phyloP scores from a whole-genome alignment of 2,888 invertebrate genomes.

The Sussaba pulchella region DNA sequence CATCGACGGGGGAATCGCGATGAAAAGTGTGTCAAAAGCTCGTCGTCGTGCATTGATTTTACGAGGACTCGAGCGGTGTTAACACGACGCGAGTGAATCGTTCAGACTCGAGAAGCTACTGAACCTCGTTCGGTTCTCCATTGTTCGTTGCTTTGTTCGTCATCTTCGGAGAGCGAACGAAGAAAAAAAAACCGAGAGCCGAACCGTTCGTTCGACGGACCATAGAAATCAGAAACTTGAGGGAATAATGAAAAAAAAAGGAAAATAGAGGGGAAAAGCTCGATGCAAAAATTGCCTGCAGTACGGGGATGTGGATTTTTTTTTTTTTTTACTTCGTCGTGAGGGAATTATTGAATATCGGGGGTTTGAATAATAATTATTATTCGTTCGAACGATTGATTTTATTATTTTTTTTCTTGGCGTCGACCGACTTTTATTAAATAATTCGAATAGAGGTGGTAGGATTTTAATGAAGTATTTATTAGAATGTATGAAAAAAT shows the following conservation, averaged over 20 bases:
- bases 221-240: conserved; percentile 3
- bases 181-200: neutral
- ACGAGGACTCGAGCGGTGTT: conserved; percentile 20
- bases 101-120: conserved; percentile 37
- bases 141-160: conserved; percentile 57
- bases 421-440: too few relatives aligned
- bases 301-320: neutral
- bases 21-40: conserved; percentile 41
- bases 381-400: too few relatives aligned
- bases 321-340: neutral
- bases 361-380: too few relatives aligned
- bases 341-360: too few relatives aligned
- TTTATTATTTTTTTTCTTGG: too few relatives aligned
- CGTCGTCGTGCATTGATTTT: conserved; percentile 52
- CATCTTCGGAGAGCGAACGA: neutral
- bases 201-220: neutral
- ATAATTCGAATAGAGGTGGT: too few relatives aligned
- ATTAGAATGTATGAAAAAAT: too few relatives aligned
- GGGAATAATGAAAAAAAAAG: neutral
- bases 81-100: conserved; percentile 37
- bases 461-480: too few relatives aligned
- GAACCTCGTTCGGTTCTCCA: conserved; percentile 48
- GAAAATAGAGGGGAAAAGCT: neutral
- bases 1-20: too few relatives aligned
- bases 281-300: conserved; percentile 11